These are phyloP conservation scores for Meiosimyza platycephala DNA, from an alignment of 2,888 invertebrate species.

Conservation along the genomic window DNA sequence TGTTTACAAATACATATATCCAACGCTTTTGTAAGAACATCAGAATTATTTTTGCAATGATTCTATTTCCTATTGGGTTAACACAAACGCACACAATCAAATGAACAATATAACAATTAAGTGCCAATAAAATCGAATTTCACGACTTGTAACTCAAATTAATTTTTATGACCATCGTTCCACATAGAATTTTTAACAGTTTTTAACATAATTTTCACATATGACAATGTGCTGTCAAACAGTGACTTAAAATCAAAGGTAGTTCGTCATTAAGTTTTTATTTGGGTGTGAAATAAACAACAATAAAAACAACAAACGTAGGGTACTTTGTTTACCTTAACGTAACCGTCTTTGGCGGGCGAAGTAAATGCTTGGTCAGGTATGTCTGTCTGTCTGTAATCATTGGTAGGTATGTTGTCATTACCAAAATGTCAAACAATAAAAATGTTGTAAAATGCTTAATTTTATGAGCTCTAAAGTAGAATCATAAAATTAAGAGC, in stretches of 20 bases:
- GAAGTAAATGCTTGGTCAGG: neutral
- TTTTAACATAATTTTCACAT: conserved; percentile 38
- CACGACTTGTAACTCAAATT: conserved; percentile 42
- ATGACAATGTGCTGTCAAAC: neutral
- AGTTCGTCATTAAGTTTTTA: conserved; percentile 6
- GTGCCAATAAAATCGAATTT: conserved; percentile 56
- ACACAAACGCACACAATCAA: conserved; percentile 20
- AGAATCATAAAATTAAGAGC: conserved; percentile 54
- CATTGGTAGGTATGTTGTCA: conserved; percentile 41
- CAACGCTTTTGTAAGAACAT: too few species aligned
- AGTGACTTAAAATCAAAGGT: conserved; percentile 1
- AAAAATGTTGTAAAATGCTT: conserved; percentile 54
- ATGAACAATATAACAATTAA: conserved; percentile 60
- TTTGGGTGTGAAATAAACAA: conserved; percentile 8
- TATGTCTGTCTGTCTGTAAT: neutral
- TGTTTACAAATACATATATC: too few species aligned
- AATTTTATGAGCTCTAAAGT: conserved; percentile 56
- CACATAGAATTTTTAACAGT: conserved; percentile 30
- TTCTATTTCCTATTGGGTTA: too few species aligned
- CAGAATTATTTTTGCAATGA: too few species aligned
- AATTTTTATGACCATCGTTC: conserved; percentile 36
- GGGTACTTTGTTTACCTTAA: conserved; percentile 24
- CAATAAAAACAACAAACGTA: conserved; percentile 20
- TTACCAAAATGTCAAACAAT: conserved; percentile 53
- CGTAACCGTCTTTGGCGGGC: conserved; percentile 39